These are phyloP conservation scores for Chrysochloris asiatica DNA, from an alignment of 2,113 vertebrate genomes.

Conservation along the genomic window DNA sequence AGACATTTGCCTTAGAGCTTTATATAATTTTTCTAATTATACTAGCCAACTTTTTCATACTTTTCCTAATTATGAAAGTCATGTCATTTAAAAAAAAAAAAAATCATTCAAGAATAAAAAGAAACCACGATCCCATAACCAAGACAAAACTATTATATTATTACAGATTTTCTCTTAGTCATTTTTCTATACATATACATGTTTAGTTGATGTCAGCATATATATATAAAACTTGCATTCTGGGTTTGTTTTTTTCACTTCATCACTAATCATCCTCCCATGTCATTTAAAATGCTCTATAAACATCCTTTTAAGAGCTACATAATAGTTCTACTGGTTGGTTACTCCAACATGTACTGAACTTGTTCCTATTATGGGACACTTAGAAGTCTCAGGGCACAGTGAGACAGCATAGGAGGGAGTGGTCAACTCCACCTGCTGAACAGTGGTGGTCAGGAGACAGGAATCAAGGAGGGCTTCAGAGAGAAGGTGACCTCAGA, in stretches of 20 bases:
- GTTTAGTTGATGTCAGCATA: neutral
- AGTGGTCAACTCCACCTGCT: neutral
- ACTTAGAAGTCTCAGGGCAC: neutral
- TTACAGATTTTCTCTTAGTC: neutral
- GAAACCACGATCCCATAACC: neutral
- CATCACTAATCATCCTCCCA: neutral
- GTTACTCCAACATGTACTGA: neutral
- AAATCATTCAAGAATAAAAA: constrained; percentile 35
- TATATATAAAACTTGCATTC: neutral
- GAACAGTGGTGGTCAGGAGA: neutral
- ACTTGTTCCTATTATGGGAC: neutral
- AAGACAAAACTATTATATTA: constrained; percentile 37
- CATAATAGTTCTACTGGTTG: neutral
- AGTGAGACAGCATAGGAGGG: neutral
- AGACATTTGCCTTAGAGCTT: no score
- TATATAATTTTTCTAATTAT: no score
- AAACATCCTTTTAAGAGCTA: neutral
- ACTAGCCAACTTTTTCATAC: no score
- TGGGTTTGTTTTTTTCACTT: neutral
- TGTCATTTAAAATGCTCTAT: neutral
- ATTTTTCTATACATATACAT: neutral
- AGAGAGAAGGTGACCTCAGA: neutral
- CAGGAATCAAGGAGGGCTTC: neutral
- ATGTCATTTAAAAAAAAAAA: neutral
- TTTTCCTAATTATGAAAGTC: neutral